phyloP scores from a whole-genome alignment of 2,888 invertebrate genomes.

The Lacanobia wlatinum region DNA sequence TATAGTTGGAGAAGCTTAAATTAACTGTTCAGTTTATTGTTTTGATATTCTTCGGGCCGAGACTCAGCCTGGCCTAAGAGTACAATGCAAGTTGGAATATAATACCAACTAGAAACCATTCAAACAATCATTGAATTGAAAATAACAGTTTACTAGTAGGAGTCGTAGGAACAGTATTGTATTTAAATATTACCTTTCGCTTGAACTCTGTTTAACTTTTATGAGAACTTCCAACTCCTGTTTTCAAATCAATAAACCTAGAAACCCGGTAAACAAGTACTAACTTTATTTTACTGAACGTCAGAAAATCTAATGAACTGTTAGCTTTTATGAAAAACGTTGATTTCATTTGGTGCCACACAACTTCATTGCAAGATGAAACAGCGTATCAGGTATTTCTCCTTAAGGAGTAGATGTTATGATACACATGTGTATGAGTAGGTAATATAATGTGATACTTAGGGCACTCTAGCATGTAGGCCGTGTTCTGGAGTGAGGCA shows the following conservation, averaged over 20 bases:
- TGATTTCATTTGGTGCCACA: background rate
- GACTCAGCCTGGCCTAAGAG: background rate
- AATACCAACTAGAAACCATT: slow-evolving; percentile 18
- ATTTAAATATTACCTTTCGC: slow-evolving; percentile 19
- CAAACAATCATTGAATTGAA: slow-evolving; percentile 30
- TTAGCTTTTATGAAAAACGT: background rate
- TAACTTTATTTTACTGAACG: slow-evolving; percentile 7
- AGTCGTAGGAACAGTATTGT: slow-evolving; percentile 6
- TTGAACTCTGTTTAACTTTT: slow-evolving; percentile 27
- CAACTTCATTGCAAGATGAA: background rate
- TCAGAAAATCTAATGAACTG: slow-evolving; percentile 2
- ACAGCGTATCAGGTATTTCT: background rate
- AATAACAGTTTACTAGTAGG: slow-evolving; percentile 22
- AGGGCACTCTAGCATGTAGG: background rate
- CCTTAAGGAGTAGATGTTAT: background rate
- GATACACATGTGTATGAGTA: background rate
- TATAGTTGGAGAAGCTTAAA: slow-evolving; percentile 21
- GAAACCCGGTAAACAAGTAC: slow-evolving; percentile 1
- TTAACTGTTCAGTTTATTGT: slow-evolving; percentile 38
- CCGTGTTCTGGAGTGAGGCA: background rate
- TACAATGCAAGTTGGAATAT: slow-evolving; percentile 35
- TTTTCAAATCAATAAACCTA: slow-evolving; percentile 38
- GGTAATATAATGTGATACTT: background rate
- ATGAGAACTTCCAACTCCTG: slow-evolving; percentile 35
- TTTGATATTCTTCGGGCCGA: slow-evolving; percentile 16